Evolutionary conservation across 2,797 vertebrate genomes (phyloP), one percentile per base, ranked within the genome.

Genomic region (Peromyscus aztecus): DNA sequence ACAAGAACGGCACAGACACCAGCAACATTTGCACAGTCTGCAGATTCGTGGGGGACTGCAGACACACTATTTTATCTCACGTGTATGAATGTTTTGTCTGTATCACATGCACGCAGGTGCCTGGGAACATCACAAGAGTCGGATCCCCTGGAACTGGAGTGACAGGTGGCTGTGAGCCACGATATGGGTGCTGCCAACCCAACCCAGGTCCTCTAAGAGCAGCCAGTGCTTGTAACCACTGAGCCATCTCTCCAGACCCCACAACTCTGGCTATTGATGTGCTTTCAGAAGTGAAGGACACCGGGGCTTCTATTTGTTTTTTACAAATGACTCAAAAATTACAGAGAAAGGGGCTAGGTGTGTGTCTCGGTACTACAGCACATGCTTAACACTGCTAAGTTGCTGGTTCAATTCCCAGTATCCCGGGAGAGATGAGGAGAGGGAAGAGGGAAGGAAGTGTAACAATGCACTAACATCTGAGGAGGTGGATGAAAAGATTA

Each of bases 381-480:
- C 4, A 81, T 11, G 34, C 34, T 19, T n/a, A 67, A 23, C 10
- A 57, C 13, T 4, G 21, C 31, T 6, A n/a, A 49, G 19, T 16
- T 2, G 65, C 27, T 34, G 8, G 10, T 43, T 75, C 65, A 24
- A 52, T 49, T 27, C 40, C 86, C 10, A 73, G 24, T 4, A 43
- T 11, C 9, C 21, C 0, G 2, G 23, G 34, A 46, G 12, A 40
- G 83, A 24, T 11, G 73, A 17, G 65, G 9, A 29, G 37, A 40
- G n/a, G 23, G 55, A 16, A 52, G 24, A 71, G 67, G 29, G 12
- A 27, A 52, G 69, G 5, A 57, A 85, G 49, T 29, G 34, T n/a
- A 69, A 43, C 73, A 96, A 95, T 80, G 52, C 52, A 59, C 89
- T 95, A 97, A 85, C 88, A 52, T 77, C 65, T 82, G 55, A 57